Evolutionary conservation across 2,888 invertebrate genomes (phyloP), one percentile per base, ranked within the genome.

Genomic region (Atherix ibis): DNA sequence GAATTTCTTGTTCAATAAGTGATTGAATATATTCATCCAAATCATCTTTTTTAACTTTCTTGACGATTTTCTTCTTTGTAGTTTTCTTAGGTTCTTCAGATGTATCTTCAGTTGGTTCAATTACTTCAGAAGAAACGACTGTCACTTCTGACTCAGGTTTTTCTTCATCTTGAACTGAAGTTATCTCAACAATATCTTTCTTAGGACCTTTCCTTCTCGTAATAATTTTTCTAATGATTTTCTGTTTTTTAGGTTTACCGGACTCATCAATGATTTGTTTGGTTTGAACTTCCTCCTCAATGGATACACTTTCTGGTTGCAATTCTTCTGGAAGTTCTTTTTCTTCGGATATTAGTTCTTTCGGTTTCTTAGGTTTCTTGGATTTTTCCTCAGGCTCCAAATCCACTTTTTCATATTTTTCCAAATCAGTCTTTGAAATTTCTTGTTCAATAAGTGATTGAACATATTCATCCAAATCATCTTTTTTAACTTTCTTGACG

Each of bases 371-470:
- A 28, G 33, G 49, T 8, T 54, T 46, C 5, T 18, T 14, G 13
- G 16, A 13, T 34, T 54, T 49, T 29, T 60, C 56, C 25, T 27
- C 5, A 32, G 34, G 27, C 9, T 46, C 43, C 2, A 37, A 15
- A 29, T 61, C 58, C 40, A 55, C 43, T 40, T 61, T 58, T 41
- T 59, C 50, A 31, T 63, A 56, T 31, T 57, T 57, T 37, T 59
- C 56, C 5, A 59, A 44, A 32, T 56, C 38, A 3, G 62, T 57
- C 44, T 62, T 59, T 10, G 58, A 54, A 40, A 60, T 58, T 44
- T 60, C 59, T 41, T 56, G 53, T 32, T 59, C 54, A 33, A 60
- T 55, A 3, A 60, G 43, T 37, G 56, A 52, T 36, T 56, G 51
- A 35, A 60, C 57, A 22, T 59, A 60, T 2, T 58, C 58, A 37